Evolutionary conservation across 2,113 vertebrate genomes (phyloP), one percentile per base, ranked within the genome.

Genomic region (Rhynchomys soricoides): DNA sequence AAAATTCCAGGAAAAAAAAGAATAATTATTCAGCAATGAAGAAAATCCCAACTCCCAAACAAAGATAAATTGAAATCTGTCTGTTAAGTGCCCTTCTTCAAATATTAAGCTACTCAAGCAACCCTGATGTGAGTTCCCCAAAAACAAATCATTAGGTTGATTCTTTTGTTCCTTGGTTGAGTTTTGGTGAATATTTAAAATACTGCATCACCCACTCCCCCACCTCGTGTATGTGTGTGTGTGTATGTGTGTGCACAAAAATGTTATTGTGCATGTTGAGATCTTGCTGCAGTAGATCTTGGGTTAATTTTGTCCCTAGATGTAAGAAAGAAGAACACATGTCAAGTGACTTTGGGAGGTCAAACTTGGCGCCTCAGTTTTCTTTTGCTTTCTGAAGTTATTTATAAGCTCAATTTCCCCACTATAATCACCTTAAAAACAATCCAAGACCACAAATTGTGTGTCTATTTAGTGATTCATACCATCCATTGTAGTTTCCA

Each of bases 351-450:
- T 8, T 50, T 74, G 34, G 2, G 6, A 26, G 59, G 78, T 81
- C 86, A 94, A 77, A 95, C 16, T 83, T n/a, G 66, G 34, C 83
- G 7, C 12, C 22, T 45, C 9, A 15, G 2, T 43, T 66, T 34
- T 3, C 15, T 12, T 64, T 43, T 43, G 11, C 70, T 52, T 93
- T 59, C 40, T 94, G 8, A 50, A 43, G n/a, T 66, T 71, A 90
- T 92, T 48, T 89, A 45, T 11, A 29, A 78, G 48, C 40, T 71
- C 31, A 82, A 19, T 66, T 4, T 71, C 17, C n/a, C 29, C 5
- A n/a, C 45, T 71, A 88, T 59, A 95, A 24, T 43, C 0, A n/a
- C 24, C 15, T 59, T 97, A 55, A 90, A 48, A 94, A 94, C 40
- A 86, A 70, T 7, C 17, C n/a, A 81, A 86, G 21, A 83, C 9